These are phyloP conservation scores for Champsocephalus esox DNA, from an alignment of 2,797 vertebrate species.

Conservation along the genomic window DNA sequence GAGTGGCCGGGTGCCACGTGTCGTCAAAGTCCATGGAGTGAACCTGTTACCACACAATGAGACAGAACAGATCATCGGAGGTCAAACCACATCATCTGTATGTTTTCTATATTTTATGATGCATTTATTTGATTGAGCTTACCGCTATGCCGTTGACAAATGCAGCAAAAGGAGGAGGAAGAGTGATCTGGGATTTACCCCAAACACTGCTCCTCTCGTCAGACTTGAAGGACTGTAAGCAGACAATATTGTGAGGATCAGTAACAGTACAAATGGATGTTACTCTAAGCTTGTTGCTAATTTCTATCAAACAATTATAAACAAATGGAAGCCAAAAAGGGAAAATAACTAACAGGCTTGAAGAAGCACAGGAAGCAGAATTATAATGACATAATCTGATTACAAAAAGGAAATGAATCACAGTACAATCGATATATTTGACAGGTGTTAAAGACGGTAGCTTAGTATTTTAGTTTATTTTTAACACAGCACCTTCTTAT, in stretches of 20 bases:
- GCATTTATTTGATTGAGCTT: conserved; percentile 66
- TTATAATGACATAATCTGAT: neutral
- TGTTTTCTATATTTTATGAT: neutral
- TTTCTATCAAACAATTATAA: neutral
- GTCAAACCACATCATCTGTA: neutral
- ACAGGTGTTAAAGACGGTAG: neutral
- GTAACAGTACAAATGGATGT: neutral
- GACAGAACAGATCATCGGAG: neutral
- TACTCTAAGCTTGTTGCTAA: neutral
- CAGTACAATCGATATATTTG: neutral
- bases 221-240: conserved; percentile 86
- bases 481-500: neutral
- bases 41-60: conserved; percentile 78
- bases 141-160: conserved; percentile 95
- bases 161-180: conserved; percentile 90
- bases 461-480: neutral
- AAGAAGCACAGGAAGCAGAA: neutral
- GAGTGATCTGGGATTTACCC: conserved; percentile 84
- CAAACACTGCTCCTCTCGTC: conserved; percentile 87
- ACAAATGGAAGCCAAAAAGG: neutral
- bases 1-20: conserved; percentile 96
- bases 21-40: conserved; percentile 99
- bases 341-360: neutral
- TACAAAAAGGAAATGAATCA: neutral
- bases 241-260: neutral